phyloP scores from a whole-genome alignment of 2,888 invertebrate genomes.

The Drosophila crucigera region DNA sequence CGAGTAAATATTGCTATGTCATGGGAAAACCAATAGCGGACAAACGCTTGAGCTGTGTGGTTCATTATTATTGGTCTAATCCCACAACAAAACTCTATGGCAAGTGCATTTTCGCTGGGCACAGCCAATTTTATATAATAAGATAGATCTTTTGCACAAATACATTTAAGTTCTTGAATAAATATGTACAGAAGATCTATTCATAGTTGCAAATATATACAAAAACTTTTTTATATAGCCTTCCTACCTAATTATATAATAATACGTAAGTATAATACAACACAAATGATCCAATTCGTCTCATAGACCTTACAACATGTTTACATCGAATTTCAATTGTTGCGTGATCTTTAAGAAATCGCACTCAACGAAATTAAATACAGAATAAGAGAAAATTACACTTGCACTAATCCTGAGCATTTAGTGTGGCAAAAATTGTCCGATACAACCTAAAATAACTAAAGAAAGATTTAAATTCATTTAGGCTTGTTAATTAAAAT shows the following conservation, averaged over 20 bases:
- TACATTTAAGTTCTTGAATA: not conserved
- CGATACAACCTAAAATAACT: not conserved
- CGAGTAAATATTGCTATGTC: conserved; percentile 67
- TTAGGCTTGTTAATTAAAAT: too few relatives aligned
- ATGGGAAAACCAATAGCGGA: conserved; percentile 73
- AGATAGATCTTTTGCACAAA: conserved; percentile 18
- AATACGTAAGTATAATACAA: not conserved
- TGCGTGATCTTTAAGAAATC: not conserved
- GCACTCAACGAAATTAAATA: not conserved
- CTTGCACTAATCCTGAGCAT: not conserved
- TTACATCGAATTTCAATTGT: not conserved
- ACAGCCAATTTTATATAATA: conserved; percentile 21
- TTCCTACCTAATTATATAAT: conserved; percentile 5
- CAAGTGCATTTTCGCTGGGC: conserved; percentile 51
- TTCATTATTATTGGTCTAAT: conserved; percentile 70
- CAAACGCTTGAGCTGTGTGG: conserved; percentile 55
- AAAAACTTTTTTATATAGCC: not conserved
- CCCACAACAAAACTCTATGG: conserved; percentile 54
- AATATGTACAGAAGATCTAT: conserved; percentile 3
- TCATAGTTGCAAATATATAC: not conserved
- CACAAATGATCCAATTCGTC: not conserved
- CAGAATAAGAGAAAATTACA: not conserved
- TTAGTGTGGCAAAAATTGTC: not conserved
- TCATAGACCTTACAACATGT: not conserved
- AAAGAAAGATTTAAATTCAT: not conserved